These are phyloP conservation scores for Micrasema minimum DNA, from an alignment of 1,140 invertebrate genomes.

Conservation along the genomic window DNA sequence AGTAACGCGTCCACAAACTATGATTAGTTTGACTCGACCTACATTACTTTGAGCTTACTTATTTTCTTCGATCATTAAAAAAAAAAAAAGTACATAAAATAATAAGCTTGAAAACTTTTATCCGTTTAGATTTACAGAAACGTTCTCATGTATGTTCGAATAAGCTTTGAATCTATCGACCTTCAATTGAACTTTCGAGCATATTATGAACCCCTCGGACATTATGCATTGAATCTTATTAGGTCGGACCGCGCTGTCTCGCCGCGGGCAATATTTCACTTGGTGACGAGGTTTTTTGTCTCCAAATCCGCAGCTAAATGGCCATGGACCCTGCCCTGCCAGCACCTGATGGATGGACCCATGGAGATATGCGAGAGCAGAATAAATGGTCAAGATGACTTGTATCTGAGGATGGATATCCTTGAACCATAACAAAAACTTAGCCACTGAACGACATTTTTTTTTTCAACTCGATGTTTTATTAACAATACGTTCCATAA, in stretches of 20 bases:
- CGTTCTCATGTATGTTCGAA: background rate
- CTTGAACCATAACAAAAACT: no score
- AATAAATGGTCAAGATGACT: background rate
- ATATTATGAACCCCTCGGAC: conserved; percentile 4
- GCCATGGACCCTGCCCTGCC: background rate
- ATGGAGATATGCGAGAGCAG: conserved; percentile 25
- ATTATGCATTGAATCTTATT: conserved; percentile 33
- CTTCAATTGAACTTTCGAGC: conserved; percentile 27
- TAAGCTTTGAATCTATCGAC: background rate
- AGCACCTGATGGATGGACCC: conserved; percentile 23
- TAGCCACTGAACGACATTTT: no score
- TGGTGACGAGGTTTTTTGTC: conserved; percentile 31
- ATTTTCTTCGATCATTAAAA: no score
- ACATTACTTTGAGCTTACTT: no score
- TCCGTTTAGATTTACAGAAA: no score
- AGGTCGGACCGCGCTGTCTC: conserved; percentile 23
- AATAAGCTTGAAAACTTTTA: no score
- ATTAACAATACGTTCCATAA: no score
- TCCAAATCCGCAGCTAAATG: background rate
- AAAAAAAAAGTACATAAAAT: no score
- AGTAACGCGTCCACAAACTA: no score
- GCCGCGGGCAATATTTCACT: conserved; percentile 27
- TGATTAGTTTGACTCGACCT: no score
- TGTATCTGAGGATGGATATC: no score
- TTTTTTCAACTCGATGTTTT: no score